Base-by-base conservation (phyloP, 2,888 invertebrate genomes). In the Dolomedes plantarius region DNA sequence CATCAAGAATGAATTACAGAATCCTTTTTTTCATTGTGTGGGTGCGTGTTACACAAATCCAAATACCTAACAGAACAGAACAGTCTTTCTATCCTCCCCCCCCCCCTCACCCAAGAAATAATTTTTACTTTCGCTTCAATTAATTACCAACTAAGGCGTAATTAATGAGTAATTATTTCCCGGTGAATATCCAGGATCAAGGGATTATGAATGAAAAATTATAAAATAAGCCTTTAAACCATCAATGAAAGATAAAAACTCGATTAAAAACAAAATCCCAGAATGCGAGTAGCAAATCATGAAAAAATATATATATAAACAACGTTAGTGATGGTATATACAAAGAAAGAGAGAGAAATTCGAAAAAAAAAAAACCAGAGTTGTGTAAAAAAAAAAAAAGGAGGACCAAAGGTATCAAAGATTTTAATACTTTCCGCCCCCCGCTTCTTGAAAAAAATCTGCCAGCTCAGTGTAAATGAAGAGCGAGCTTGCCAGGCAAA, bases 111-210 rank as follows among this genome's bases (percentile, higher is more conserved):
- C n/a, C 56, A 23, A 2, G 23, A 56, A 56, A 56, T 56, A 19
- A 56, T 56, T 56, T 56, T 56, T 56, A 56, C 56, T 69, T 69
- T 75, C 75, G 56, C 81, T 76, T 56, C 68, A 85, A 85, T 85
- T 85, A 85, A 85, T 85, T 85, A 78, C 41, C n/a, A 68, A 23
- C 19, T 39, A 11, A 50, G 13, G 36, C 29, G 73, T 85, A 85
- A 85, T 85, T 85, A 85, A 85, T 85, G 83, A 85, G 68, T 32
- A 85, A 85, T 85, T 77, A 85, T 77, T 85, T 85, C 62, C 36
- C 68, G 32, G 64, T 73, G 73, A 46, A 78, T 77, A 85, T 77
- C 31, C 7, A 50, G 77, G 69, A 76, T 46, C 29, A 41, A 32
- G 29, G 67, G 75, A 77, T 85, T 77, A 67, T 31, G 72, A 85